Evolutionary conservation across 2,113 vertebrate species (phyloP).

Genomic region (Himantopus leucocephalus): DNA sequence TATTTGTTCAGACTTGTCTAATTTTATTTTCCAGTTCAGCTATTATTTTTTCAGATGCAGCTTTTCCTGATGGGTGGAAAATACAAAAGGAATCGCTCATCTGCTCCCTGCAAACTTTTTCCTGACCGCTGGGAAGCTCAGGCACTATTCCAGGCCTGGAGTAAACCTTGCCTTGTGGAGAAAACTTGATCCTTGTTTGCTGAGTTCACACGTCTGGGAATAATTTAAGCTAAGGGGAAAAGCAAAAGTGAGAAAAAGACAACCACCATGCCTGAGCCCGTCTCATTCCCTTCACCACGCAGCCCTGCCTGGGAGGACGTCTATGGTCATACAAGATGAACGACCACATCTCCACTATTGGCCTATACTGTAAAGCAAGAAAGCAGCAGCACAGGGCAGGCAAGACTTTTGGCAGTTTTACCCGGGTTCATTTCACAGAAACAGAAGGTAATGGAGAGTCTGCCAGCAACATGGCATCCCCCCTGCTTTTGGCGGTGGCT

Average conservation of each 20-base stretch:
- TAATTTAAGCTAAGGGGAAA: conserved; percentile 52
- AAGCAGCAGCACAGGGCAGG: neutral
- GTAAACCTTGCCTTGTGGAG: conserved; percentile 10
- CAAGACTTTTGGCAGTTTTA: neutral
- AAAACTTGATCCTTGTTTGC: conserved; percentile 54
- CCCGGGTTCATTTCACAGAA: neutral
- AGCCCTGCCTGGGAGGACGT: neutral
- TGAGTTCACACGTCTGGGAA: conserved; percentile 54
- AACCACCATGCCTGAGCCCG: neutral
- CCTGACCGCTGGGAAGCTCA: conserved; percentile 32
- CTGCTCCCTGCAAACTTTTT: conserved; percentile 41
- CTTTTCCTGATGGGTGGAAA: conserved; percentile 44
- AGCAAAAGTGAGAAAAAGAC: conserved; percentile 54
- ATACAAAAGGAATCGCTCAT: conserved; percentile 47
- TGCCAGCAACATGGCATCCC: neutral
- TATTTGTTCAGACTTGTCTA: conserved; percentile 59
- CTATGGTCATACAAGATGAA: neutral
- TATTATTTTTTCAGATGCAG: conserved; percentile 64
- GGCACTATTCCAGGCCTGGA: conserved; percentile 12
- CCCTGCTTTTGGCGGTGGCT: neutral
- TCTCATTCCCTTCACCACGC: neutral
- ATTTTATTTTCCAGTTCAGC: conserved; percentile 68
- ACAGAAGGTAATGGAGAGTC: neutral
- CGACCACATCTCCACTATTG: neutral
- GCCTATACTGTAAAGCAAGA: neutral